Evolutionary conservation across 2,797 vertebrate genomes (phyloP).

Genomic region (Peromyscus aztecus): DNA sequence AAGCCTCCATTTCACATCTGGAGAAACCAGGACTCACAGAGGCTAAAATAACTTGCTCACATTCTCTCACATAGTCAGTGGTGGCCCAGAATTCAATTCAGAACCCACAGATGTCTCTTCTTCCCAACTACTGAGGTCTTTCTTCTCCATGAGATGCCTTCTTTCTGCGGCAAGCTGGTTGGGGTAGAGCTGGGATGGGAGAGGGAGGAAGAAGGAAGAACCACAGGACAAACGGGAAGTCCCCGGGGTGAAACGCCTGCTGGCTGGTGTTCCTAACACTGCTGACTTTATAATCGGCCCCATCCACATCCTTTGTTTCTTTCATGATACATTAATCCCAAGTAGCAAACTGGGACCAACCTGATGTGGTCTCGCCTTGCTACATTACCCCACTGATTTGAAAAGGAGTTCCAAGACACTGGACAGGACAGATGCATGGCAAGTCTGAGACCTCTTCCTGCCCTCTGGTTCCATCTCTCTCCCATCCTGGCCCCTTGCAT

Average conservation of each 20-base stretch:
- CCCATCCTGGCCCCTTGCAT: background rate
- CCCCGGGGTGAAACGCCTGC: background rate
- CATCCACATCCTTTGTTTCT: background rate
- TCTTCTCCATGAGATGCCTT: background rate
- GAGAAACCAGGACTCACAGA: background rate
- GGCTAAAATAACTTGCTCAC: background rate
- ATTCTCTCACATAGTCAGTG: background rate
- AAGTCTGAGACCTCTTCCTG: conserved; percentile 42
- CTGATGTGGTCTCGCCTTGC: background rate
- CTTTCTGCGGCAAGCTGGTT: background rate
- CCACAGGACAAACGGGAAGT: background rate
- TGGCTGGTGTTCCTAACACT: background rate
- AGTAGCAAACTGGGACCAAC: conserved; percentile 47
- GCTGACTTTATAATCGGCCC: background rate
- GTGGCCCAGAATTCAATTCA: background rate
- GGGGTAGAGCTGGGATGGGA: rapidly evolving
- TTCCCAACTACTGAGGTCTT: background rate
- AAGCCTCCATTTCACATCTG: background rate
- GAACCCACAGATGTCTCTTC: background rate
- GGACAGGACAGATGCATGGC: background rate
- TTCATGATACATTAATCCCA: conserved; percentile 63
- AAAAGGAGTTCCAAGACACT: conserved; percentile 60
- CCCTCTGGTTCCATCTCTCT: background rate
- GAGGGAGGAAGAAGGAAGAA: background rate
- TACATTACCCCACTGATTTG: conserved; percentile 61